Base-by-base conservation (phyloP, 2,888 invertebrate genomes). In the Ectropis crepuscularia region DNA sequence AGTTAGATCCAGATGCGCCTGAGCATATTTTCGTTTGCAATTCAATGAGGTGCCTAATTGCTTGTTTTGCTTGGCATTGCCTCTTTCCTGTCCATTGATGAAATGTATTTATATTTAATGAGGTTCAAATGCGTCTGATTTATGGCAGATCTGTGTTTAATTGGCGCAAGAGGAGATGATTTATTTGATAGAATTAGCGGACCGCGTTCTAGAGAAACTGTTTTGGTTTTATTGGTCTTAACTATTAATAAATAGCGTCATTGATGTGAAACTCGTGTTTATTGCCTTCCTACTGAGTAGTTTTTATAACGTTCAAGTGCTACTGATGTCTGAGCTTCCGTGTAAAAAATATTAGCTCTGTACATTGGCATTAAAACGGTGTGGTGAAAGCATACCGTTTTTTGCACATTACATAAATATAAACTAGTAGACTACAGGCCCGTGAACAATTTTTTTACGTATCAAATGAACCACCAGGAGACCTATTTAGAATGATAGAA, bases 21-120 rank as follows among this genome's bases (percentile, higher is more conserved):
- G 89, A 89, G 91, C 90, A 89, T 73, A 75, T 77, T 81, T 82
- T 83, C 73, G 86, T 88, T 86, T 79, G 88, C 83, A 86, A 83
- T 85, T 88, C 88, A 88, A 86, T 87, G 84, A 83, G 82, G 73
- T 76, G 69, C 76, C 82, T 87, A 87, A 88, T 85, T 85, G 79
- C 80, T 69, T 82, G 82, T 86, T 86, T 85, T 81, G 78, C 84
- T 86, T 86, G 86, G 86, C 84, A 75, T 74, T 68, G 75, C 76
- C 76, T 63, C 64, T 62, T 69, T 70, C 64, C 64, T 65, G 66
- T 69, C 71, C 74, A 77, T 82, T 81, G 80, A 82, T 77, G 79
- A 80, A 71, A 74, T 49, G 64, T 69, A 71, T 73, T 71, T 70
- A 73, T 71, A 70, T 67, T 68, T 65, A 70, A 70, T 71, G 68